Percentiles rank a stretch among this genome's conserved stretches.
Evolutionary conservation across 2,888 invertebrate genomes (phyloP).

Genomic region (Hoplodrina blanda): DNA sequence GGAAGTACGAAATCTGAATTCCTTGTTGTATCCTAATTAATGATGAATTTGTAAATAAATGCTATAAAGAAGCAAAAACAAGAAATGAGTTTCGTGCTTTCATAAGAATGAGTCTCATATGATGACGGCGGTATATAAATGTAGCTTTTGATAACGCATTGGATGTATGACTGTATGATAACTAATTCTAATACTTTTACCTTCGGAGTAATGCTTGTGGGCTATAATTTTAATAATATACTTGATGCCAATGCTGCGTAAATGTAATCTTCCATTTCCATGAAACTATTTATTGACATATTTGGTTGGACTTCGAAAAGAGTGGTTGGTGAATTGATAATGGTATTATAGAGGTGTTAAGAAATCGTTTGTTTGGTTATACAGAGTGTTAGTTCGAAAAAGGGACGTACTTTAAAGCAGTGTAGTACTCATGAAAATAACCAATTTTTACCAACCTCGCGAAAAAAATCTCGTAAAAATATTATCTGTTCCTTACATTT

Average conservation of each 20-base stretch:
- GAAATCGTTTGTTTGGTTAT: not conserved
- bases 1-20: slow-evolving; percentile 39
- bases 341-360: not conserved
- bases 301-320: slow-evolving; percentile 34
- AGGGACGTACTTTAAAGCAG: not conserved
- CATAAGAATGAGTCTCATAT: slow-evolving; percentile 49
- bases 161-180: slow-evolving; percentile 51
- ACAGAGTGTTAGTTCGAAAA: not conserved
- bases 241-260: slow-evolving; percentile 56
- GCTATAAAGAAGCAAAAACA: slow-evolving; percentile 21
- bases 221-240: slow-evolving; percentile 55
- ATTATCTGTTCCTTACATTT: too few species aligned
- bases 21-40: slow-evolving; percentile 17
- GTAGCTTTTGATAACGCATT: slow-evolving; percentile 71
- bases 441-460: too few species aligned
- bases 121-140: slow-evolving; percentile 56
- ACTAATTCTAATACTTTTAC: slow-evolving; percentile 42
- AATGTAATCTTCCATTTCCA: slow-evolving; percentile 56
- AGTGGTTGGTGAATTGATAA: not conserved
- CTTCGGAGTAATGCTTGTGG: slow-evolving; percentile 46
- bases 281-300: slow-evolving; percentile 42
- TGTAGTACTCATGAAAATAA: too few species aligned
- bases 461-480: too few species aligned
- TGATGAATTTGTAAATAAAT: slow-evolving; percentile 48
- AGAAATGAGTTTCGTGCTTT: slow-evolving; percentile 43